These are phyloP conservation scores for Chouioia cunea DNA, from an alignment of 2,888 invertebrate species.

Conservation along the genomic window DNA sequence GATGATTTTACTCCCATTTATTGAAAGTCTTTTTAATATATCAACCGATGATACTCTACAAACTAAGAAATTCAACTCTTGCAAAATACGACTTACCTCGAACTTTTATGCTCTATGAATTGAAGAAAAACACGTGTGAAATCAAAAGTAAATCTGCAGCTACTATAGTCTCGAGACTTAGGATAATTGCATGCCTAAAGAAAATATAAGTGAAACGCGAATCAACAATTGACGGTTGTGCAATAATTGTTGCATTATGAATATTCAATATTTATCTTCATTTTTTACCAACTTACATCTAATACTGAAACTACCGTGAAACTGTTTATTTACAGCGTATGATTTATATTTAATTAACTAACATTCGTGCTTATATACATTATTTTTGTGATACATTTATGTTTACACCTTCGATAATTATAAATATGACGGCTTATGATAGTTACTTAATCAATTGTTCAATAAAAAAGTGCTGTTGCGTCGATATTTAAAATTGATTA, in stretches of 20 bases:
- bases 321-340: conserved; percentile 24
- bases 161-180: conserved; percentile 25
- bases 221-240: conserved; percentile 31
- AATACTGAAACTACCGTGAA: conserved; percentile 11
- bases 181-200: conserved; percentile 18
- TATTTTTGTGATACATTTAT: conserved; percentile 18
- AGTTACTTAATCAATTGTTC: conserved; percentile 29
- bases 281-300: conserved; percentile 9
- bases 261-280: conserved; percentile 5
- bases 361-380: not conserved
- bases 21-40: conserved; percentile 16
- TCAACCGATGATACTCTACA: conserved; percentile 6
- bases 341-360: not conserved
- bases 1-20: conserved; percentile 40
- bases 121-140: conserved; percentile 8
- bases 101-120: conserved; percentile 11
- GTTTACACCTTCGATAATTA: conserved; percentile 17
- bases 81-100: conserved; percentile 7
- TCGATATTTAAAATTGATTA: conserved; percentile 18
- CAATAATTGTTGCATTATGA: conserved; percentile 32
- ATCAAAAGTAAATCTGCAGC: conserved; percentile 35
- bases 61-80: conserved; percentile 5
- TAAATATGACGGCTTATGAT: conserved; percentile 30
- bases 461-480: conserved; percentile 21
- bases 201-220: conserved; percentile 5